Evolutionary conservation across 1,140 invertebrate genomes (phyloP).

Genomic region (Sogatella furcifera): DNA sequence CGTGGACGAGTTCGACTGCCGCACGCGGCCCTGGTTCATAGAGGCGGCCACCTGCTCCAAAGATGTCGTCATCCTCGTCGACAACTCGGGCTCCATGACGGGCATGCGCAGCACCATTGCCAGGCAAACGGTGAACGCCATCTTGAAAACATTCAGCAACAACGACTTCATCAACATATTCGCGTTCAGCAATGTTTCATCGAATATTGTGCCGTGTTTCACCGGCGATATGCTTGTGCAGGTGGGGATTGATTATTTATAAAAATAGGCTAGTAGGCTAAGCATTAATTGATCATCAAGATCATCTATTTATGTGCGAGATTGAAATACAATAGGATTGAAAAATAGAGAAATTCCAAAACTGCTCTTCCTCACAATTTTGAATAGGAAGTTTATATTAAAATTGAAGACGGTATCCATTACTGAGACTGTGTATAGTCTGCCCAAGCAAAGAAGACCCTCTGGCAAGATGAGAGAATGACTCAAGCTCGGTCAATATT

Average conservation of each 20-base stretch:
- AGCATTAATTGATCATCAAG: no score
- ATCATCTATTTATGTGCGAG: no score
- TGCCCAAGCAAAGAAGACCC: no score
- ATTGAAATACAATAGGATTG: no score
- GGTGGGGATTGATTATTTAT: constrained; percentile 31
- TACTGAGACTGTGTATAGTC: no score
- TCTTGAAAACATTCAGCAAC: constrained; percentile 92
- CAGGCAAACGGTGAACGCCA: constrained; percentile 65
- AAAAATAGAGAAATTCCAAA: no score
- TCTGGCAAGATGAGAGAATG: no score
- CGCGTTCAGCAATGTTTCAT: constrained; percentile 52
- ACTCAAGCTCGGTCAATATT: no score
- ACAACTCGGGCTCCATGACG: constrained; percentile 95
- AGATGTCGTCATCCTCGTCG: constrained; percentile 91
- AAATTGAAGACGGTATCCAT: no score
- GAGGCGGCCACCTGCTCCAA: constrained; percentile 95
- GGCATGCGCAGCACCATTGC: constrained; percentile 72
- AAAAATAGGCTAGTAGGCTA: no score
- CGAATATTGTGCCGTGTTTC: constrained; percentile 69
- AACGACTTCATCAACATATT: constrained; percentile 96
- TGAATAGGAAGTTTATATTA: no score
- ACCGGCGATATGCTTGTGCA: constrained; percentile 59
- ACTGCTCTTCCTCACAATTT: no score
- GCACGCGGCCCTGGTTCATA: constrained; percentile 87
- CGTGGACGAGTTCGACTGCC: constrained; percentile 70